A percentile compares a stretch with the other conserved stretches of the same genome.
Conservation (phyloP, 2,113 vertebrate genomes). For the Hyla sarda region DNA sequence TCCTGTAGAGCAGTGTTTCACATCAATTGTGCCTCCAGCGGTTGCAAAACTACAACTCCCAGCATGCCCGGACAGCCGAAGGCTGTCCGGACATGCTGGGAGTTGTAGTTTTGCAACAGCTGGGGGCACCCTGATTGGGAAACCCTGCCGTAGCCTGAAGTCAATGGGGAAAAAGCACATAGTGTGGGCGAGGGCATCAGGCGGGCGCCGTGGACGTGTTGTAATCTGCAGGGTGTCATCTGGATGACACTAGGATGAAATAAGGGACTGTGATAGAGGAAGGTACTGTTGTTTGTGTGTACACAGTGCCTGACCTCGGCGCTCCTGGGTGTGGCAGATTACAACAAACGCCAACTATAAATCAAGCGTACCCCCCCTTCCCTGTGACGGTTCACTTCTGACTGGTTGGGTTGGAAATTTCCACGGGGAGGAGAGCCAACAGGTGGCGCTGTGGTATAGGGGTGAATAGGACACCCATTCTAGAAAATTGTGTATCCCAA, state of each 20-base stretch:
- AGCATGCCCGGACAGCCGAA: too few species aligned
- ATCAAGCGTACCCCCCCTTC: background rate
- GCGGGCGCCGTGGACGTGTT: too few species aligned
- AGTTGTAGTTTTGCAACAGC: too few species aligned
- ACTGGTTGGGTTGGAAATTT: constrained; percentile 13
- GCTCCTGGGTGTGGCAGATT: constrained; percentile 33
- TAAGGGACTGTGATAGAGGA: background rate
- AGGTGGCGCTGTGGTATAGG: constrained; percentile 29
- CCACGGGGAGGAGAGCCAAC: background rate
- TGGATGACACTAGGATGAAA: background rate
- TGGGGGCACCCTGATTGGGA: too few species aligned
- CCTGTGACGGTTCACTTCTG: background rate
- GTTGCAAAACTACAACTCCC: too few species aligned
- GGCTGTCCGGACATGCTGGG: too few species aligned
- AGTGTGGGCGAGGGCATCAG: too few species aligned
- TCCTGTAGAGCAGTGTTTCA: too few species aligned
- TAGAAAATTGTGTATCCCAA: background rate
- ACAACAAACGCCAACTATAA: background rate
- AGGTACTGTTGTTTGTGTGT: constrained; percentile 26
- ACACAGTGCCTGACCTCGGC: constrained; percentile 30
- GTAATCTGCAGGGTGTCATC: background rate
- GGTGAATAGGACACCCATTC: background rate
- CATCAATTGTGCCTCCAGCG: too few species aligned
- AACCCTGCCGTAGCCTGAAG: too few species aligned
- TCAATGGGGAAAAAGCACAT: too few species aligned